Conservation (phyloP, 2,888 invertebrate species). For the Syritta pipiens region DNA sequence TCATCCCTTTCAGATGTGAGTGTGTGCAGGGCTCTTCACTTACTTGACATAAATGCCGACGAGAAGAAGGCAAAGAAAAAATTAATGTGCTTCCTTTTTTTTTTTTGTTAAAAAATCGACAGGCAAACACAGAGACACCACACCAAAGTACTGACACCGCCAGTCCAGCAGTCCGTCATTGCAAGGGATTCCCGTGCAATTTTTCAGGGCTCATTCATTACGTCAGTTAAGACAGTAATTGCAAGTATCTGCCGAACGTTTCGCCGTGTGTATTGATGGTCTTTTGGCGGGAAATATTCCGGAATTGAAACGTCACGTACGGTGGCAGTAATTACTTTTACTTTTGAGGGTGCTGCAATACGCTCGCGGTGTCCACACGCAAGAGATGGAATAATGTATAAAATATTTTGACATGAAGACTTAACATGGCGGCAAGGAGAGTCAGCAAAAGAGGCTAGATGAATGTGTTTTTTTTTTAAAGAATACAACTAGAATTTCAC, state of each 20-base stretch:
- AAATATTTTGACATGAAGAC: too few species aligned
- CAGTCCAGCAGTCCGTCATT: too few species aligned
- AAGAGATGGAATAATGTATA: too few species aligned
- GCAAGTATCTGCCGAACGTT: constrained; percentile 33
- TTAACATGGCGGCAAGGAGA: too few species aligned
- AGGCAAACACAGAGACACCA: not conserved
- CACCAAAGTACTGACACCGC: too few species aligned
- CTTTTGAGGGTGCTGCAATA: too few species aligned
- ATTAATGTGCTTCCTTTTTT: too few species aligned
- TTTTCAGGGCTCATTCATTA: constrained; percentile 66
- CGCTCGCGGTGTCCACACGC: too few species aligned
- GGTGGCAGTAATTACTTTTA: not conserved
- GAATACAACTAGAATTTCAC: too few species aligned
- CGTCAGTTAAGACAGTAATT: constrained; percentile 58
- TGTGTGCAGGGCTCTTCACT: constrained; percentile 49
- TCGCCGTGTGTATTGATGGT: not conserved
- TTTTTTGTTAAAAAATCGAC: too few species aligned
- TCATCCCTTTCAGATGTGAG: constrained; percentile 47
- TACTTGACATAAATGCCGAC: constrained; percentile 66
- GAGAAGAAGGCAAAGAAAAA: constrained; percentile 27
- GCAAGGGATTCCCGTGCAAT: constrained; percentile 50
- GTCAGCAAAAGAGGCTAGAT: too few species aligned
- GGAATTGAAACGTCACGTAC: constrained; percentile 28
- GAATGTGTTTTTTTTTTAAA: too few species aligned
- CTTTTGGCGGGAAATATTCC: constrained; percentile 30